A percentile compares a stretch with the other conserved stretches of the same genome.
Evolutionary conservation across 2,888 invertebrate genomes (phyloP).

Genomic region (Lasioglossum malachurum): DNA sequence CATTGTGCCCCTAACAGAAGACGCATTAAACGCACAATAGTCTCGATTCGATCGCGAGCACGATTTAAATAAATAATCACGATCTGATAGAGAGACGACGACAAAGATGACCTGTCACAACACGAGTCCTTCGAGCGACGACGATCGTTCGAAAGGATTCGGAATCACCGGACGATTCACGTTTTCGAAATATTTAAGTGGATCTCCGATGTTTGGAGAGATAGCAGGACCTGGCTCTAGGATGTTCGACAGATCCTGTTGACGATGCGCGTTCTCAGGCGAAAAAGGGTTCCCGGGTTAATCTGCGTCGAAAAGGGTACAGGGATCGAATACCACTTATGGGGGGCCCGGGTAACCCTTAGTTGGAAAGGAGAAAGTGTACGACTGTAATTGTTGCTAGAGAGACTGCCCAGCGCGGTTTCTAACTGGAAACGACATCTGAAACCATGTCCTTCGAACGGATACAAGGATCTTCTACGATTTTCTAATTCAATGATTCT

Average conservation of each 20-base stretch:
- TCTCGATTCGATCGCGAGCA: constrained; percentile 44
- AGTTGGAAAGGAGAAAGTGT: constrained; percentile 19
- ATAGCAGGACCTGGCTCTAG: constrained; percentile 67
- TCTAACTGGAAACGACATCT: not conserved
- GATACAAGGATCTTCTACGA: not conserved
- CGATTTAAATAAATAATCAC: constrained; percentile 74
- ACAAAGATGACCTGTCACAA: constrained; percentile 76
- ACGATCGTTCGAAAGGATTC: constrained; percentile 61
- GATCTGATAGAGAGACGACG: constrained; percentile 67
- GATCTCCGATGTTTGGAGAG: constrained; percentile 79
- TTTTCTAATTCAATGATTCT: not conserved
- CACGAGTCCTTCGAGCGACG: constrained; percentile 39
- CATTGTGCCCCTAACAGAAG: constrained; percentile 39
- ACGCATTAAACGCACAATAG: constrained; percentile 66
- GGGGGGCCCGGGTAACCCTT: constrained; percentile 14
- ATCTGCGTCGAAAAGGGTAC: constrained; percentile 67
- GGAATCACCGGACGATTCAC: constrained; percentile 54
- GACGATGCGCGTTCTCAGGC: constrained; percentile 55
- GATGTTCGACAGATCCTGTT: constrained; percentile 51
- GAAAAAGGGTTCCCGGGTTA: constrained; percentile 73
- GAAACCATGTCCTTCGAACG: not conserved
- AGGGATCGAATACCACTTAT: constrained; percentile 57
- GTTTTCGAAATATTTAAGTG: constrained; percentile 82
- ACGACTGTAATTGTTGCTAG: constrained; percentile 34
- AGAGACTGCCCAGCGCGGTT: not conserved